A percentile compares a stretch with the other conserved stretches of the same genome.
phyloP scores from a whole-genome alignment of 2,888 invertebrate genomes.

The Ephialtes manifestator region DNA sequence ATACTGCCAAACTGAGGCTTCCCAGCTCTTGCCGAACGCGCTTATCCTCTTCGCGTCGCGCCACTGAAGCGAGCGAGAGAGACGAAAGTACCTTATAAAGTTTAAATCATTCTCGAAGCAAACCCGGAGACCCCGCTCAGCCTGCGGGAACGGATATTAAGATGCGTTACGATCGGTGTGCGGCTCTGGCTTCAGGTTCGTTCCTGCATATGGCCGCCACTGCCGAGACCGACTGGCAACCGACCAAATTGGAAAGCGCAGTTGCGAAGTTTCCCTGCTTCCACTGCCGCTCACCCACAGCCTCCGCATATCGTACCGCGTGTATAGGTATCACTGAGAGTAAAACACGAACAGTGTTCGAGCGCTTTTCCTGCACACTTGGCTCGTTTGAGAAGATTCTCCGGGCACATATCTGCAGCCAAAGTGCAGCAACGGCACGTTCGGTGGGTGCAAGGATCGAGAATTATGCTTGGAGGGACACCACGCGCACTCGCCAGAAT shows the following conservation, averaged over 20 bases:
- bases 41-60: slow-evolving; percentile 57
- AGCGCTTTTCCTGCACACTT: slow-evolving; percentile 61
- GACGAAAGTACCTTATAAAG: slow-evolving; percentile 75
- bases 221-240: slow-evolving; percentile 79
- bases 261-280: slow-evolving; percentile 77
- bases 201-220: slow-evolving; percentile 71
- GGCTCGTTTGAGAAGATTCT: slow-evolving; percentile 66
- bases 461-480: slow-evolving; percentile 57
- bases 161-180: slow-evolving; percentile 77
- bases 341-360: slow-evolving; percentile 49
- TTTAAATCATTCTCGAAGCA: slow-evolving; percentile 77
- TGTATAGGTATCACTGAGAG: slow-evolving; percentile 50
- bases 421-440: slow-evolving; percentile 58
- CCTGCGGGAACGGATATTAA: slow-evolving; percentile 79
- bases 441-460: slow-evolving; percentile 58
- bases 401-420: slow-evolving; percentile 41
- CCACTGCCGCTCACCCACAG: slow-evolving; percentile 60
- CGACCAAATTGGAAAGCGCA: slow-evolving; percentile 83
- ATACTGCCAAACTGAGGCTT: slow-evolving; percentile 49
- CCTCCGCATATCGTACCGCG: slow-evolving; percentile 42
- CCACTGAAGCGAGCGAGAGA: slow-evolving; percentile 45
- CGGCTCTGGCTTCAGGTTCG: slow-evolving; percentile 67
- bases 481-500: slow-evolving; percentile 36
- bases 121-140: slow-evolving; percentile 50
- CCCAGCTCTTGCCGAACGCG: slow-evolving; percentile 50